phyloP scores from a whole-genome alignment of 1,140 invertebrate species.

The Drosophila seguyi region DNA sequence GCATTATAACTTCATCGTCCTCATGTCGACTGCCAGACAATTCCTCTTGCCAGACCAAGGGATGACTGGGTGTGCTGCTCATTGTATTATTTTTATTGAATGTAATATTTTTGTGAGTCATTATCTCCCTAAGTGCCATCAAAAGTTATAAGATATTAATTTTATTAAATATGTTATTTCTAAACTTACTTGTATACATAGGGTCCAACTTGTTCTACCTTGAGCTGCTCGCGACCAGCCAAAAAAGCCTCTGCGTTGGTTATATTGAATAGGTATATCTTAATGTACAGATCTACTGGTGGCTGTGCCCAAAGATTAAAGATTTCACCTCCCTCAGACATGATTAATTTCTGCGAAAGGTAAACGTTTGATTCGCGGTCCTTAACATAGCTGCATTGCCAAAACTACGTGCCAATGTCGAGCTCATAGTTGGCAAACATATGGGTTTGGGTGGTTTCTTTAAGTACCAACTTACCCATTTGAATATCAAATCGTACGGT shows the following conservation, averaged over 20 bases:
- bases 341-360: conserved; percentile 89
- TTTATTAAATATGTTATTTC: background rate
- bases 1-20: conserved; percentile 91
- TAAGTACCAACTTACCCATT: too few relatives aligned
- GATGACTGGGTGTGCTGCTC: conserved; percentile 89
- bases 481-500: conserved; percentile 91
- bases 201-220: conserved; percentile 93
- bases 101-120: conserved; percentile 89
- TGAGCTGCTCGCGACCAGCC: conserved; percentile 89
- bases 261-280: conserved; percentile 95
- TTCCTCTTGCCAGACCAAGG: conserved; percentile 89
- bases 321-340: conserved; percentile 91
- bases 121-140: conserved; percentile 87
- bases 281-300: conserved; percentile 92
- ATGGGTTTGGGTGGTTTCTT: too few relatives aligned
- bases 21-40: conserved; percentile 90
- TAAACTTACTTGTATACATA: conserved; percentile 94
- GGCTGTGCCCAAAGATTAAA: conserved; percentile 94
- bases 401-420: conserved; percentile 9
- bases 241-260: conserved; percentile 94
- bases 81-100: conserved; percentile 92
- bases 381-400: background rate
- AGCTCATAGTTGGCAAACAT: conserved; percentile 36
- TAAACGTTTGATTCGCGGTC: conserved; percentile 17
- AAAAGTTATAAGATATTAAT: background rate